A percentile compares a stretch with the other conserved stretches of the same genome.
phyloP scores from a whole-genome alignment of 2,888 invertebrate species.

The Drosophila anomelani region DNA sequence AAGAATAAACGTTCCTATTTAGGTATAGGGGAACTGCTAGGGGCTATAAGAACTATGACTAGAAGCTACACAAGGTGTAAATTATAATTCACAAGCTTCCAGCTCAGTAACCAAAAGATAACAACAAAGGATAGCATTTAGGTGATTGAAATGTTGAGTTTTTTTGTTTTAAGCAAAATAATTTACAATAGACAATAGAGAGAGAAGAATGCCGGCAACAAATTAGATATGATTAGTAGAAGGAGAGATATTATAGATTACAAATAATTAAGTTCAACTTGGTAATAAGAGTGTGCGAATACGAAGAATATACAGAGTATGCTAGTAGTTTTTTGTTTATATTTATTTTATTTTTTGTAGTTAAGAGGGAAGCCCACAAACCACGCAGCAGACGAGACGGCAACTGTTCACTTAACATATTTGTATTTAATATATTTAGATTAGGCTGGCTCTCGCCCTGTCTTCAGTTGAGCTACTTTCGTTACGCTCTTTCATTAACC shows the following conservation, averaged over 20 bases:
- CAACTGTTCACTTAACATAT: conserved; percentile 80
- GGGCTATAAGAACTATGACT: conserved; percentile 37
- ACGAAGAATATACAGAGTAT: conserved; percentile 53
- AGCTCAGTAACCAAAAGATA: conserved; percentile 24
- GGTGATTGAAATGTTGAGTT: conserved; percentile 47
- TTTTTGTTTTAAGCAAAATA: conserved; percentile 59
- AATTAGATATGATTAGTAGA: conserved; percentile 53
- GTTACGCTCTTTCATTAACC: neutral
- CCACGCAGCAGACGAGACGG: conserved; percentile 68
- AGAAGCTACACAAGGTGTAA: conserved; percentile 29
- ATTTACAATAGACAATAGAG: conserved; percentile 54
- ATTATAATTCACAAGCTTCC: conserved; percentile 27
- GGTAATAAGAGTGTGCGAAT: conserved; percentile 51
- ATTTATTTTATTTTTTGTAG: conserved; percentile 24
- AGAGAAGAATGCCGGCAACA: conserved; percentile 55
- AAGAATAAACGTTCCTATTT: neutral
- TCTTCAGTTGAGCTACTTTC: neutral
- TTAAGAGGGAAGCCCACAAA: conserved; percentile 64
- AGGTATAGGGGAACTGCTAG: conserved; percentile 12
- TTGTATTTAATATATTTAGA: conserved; percentile 83
- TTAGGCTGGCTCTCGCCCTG: conserved; percentile 10
- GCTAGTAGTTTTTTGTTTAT: conserved; percentile 49
- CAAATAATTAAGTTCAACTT: conserved; percentile 43
- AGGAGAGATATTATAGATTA: conserved; percentile 30
- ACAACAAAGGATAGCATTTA: conserved; percentile 43